phyloP scores from a whole-genome alignment of 2,797 vertebrate genomes.

The Chelonia mydas region DNA sequence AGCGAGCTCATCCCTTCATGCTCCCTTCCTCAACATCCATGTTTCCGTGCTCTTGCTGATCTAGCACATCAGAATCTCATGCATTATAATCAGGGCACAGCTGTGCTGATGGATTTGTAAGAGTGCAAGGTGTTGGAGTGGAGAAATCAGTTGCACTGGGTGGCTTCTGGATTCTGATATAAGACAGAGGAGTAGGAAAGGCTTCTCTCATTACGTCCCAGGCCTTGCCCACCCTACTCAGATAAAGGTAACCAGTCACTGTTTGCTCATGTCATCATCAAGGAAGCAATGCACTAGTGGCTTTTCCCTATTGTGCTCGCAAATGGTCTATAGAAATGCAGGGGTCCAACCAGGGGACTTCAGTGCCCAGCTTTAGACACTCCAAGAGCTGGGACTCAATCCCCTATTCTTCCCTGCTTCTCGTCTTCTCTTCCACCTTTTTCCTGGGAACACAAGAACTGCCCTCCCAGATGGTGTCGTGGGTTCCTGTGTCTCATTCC shows the following conservation, averaged over 20 bases:
- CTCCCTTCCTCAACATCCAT: too few species aligned
- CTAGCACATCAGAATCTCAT: background rate
- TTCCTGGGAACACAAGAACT: too few species aligned
- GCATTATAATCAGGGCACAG: background rate
- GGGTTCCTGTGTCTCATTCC: too few species aligned
- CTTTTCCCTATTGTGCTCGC: background rate
- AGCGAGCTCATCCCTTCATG: too few species aligned
- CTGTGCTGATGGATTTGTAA: rapidly evolving
- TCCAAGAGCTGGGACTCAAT: background rate
- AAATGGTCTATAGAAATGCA: rapidly evolving
- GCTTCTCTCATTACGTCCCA: background rate
- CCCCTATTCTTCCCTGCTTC: background rate
- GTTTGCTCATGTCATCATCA: background rate
- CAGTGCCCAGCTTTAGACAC: rapidly evolving
- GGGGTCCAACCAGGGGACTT: rapidly evolving
- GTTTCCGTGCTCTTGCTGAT: background rate
- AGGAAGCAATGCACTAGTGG: background rate
- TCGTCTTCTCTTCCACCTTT: background rate
- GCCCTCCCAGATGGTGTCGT: too few species aligned
- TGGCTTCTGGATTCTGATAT: background rate
- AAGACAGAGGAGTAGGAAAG: background rate
- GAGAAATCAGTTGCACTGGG: background rate
- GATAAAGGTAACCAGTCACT: background rate
- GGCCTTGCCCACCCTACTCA: background rate
- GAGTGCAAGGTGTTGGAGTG: rapidly evolving